Evolutionary conservation across 2,113 vertebrate genomes (phyloP).

Genomic region (Paraplagusia blochii): DNA sequence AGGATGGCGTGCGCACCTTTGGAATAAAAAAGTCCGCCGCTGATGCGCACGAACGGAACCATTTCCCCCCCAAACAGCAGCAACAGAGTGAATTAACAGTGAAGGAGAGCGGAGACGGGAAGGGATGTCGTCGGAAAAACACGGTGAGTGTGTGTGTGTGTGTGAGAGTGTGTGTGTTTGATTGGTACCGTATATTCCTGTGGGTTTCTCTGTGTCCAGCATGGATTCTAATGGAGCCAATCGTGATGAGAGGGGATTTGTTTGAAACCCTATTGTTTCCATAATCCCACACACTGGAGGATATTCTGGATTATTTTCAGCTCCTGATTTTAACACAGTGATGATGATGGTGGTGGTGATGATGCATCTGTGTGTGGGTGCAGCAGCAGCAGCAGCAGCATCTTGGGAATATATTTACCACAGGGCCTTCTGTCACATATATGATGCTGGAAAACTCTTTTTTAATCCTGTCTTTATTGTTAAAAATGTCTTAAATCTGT

Average conservation of each 20-base stretch:
- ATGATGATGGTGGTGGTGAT: neutral
- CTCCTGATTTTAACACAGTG: conserved; percentile 26
- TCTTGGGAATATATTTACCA: conserved; percentile 1
- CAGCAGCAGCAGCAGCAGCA: conserved; percentile 8
- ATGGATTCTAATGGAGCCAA: neutral
- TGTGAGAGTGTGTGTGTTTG: neutral
- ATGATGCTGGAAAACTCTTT: too few species aligned
- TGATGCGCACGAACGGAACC: conserved; percentile 12
- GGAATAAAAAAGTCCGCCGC: conserved; percentile 52
- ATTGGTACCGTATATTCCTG: neutral
- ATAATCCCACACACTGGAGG: too few species aligned
- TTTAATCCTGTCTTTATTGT: too few species aligned
- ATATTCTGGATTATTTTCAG: conserved; percentile 8
- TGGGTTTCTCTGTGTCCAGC: neutral
- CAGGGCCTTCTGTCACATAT: conserved; percentile 15
- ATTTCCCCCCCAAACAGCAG: conserved; percentile 27
- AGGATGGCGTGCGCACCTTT: conserved; percentile 58
- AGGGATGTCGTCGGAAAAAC: conserved; percentile 78
- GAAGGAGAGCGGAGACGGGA: conserved; percentile 41
- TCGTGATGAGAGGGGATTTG: too few species aligned
- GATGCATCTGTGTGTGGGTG: conserved; percentile 55
- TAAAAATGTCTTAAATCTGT: too few species aligned
- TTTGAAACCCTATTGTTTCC: too few species aligned
- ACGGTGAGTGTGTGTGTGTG: conserved; percentile 65
- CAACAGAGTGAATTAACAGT: conserved; percentile 20